Evolutionary conservation across 2,113 vertebrate genomes (phyloP), one percentile per base, ranked within the genome.

Genomic region (Malurus elegans): DNA sequence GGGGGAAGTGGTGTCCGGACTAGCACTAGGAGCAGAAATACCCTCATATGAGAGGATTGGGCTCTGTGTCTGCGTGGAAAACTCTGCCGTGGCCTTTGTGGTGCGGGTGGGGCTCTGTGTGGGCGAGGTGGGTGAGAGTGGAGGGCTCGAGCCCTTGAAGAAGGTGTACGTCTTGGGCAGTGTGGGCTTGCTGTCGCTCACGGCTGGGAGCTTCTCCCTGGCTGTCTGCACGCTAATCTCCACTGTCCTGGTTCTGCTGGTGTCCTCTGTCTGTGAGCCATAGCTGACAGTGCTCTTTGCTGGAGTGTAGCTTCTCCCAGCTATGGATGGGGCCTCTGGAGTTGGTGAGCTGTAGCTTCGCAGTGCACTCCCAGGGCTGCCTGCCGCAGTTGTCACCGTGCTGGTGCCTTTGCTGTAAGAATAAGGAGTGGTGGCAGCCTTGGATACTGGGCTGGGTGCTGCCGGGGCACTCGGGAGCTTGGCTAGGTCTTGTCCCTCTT

Each of bases 21-120:
- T 62, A 23, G 97, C 92, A 40, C 96, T 87, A 21, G 94, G 15
- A 2, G 84, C 54, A 34, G 86, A 4, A 18, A 97, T 97, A 87
- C 91, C 91, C 31, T 98, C 98, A 0, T 86, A 96, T 79, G 97
- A 65, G 32, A 98, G 94, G 57, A 98, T 91, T 4, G 97, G 97
- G 89, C 96, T 98, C 66, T 98, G 98, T 0, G 99, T 99, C 95
- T 99, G 99, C 1, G 98, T 99, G 56, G 99, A 99, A 96, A 99
- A 99, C 93, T 99, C 99, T 11, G 98, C 98, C 0, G 99, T 99
- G 62, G 97, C 96, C 90, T 97, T 98, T 53, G 72, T 4, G 23
- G 91, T 32, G 3, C 90, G 98, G 10, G 97, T 98, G 87, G 99
- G 99, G 91, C 99, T 99, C 96, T 99, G 98, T 8, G 98, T 98